These are phyloP conservation scores for Anser cygnoides DNA, from an alignment of 2,113 vertebrate species.

Conservation along the genomic window DNA sequence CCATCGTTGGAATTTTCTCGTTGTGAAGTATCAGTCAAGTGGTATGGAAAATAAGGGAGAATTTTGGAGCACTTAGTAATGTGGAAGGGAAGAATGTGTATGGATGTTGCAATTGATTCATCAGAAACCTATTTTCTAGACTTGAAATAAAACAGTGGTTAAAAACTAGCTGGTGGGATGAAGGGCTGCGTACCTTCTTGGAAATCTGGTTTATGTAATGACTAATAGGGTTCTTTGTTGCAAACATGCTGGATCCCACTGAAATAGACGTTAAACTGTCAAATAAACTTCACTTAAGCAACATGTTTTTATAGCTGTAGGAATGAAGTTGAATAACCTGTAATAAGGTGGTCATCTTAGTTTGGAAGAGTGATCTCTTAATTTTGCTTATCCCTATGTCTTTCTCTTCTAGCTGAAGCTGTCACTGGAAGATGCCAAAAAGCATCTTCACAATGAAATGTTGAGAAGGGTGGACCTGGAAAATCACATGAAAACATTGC, in stretches of 20 bases:
- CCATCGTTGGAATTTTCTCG: not conserved
- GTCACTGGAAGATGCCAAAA: slow-evolving; percentile 73
- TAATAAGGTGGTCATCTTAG: not conserved
- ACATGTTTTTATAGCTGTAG: not conserved
- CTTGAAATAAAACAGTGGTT: not conserved
- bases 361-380: not conserved
- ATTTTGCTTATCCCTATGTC: not conserved
- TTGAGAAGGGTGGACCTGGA: slow-evolving; percentile 80
- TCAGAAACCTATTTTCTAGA: not conserved
- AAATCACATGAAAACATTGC: slow-evolving; percentile 81
- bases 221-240: not conserved
- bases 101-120: not conserved
- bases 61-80: not conserved
- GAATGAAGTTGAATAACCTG: not conserved
- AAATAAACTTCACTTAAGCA: not conserved
- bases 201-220: not conserved
- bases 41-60: not conserved
- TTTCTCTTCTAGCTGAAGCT: slow-evolving; percentile 36
- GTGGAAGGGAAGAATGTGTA: not conserved
- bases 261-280: not conserved
- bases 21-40: not conserved
- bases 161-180: not conserved
- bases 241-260: not conserved
- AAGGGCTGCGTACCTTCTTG: not conserved
- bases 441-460: slow-evolving; percentile 81